These are phyloP conservation scores for Scomberomorus guttatus DNA, from an alignment of 2,797 vertebrate species.

Conservation along the genomic window DNA sequence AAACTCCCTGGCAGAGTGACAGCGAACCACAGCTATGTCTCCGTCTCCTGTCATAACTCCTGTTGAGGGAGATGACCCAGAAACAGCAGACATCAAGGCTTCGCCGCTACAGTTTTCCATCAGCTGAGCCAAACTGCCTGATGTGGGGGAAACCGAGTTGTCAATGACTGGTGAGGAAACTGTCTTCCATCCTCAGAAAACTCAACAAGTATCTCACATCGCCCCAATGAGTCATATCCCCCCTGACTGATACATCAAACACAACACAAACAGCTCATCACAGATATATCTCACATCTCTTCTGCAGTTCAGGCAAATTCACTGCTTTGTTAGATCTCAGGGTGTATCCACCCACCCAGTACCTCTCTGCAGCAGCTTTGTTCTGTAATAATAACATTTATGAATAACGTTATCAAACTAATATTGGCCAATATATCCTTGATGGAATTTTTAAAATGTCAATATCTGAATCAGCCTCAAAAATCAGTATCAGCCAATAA, in stretches of 20 bases:
- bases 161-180: not conserved
- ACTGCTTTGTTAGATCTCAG: too few relatives aligned
- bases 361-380: too few relatives aligned
- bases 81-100: slow-evolving; percentile 27
- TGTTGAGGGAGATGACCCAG: slow-evolving; percentile 24
- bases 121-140: not conserved
- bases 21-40: slow-evolving; percentile 40
- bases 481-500: not conserved
- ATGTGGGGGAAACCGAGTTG: not conserved
- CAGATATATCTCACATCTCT: too few relatives aligned
- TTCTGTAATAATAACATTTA: too few relatives aligned
- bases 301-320: too few relatives aligned
- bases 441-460: too few relatives aligned
- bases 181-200: not conserved
- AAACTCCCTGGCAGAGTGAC: not conserved
- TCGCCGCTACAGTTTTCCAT: not conserved
- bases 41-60: slow-evolving; percentile 4
- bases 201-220: not conserved
- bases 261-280: too few relatives aligned
- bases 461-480: too few relatives aligned
- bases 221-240: not conserved
- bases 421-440: too few relatives aligned
- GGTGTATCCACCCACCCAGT: too few relatives aligned
- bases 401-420: too few relatives aligned
- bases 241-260: too few relatives aligned